Evolutionary conservation across 1,140 invertebrate species (phyloP).

Genomic region (Bombus vancouverensis): DNA sequence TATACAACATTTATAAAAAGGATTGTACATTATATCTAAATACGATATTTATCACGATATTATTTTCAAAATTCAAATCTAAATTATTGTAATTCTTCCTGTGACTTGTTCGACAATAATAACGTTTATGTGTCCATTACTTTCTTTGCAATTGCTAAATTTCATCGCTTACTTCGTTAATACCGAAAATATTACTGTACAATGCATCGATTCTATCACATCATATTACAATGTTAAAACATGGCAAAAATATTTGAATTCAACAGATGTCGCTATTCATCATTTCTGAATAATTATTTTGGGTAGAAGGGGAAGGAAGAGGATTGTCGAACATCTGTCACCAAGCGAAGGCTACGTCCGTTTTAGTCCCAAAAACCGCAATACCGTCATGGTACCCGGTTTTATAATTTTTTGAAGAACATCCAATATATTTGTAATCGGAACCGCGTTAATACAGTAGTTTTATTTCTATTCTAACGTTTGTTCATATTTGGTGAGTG

Average conservation of each 20-base stretch:
- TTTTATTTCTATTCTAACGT: slow-evolving; percentile 40
- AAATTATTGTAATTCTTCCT: background rate
- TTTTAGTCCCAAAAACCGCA: slow-evolving; percentile 62
- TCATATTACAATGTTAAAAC: background rate
- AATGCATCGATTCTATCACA: background rate
- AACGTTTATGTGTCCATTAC: background rate
- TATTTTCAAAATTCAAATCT: background rate
- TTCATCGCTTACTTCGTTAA: background rate
- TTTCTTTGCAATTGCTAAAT: background rate
- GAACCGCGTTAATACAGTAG: slow-evolving; percentile 23
- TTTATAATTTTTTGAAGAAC: slow-evolving; percentile 68
- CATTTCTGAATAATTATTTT: slow-evolving; percentile 58
- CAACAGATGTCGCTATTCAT: slow-evolving; percentile 45
- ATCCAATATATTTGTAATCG: slow-evolving; percentile 44
- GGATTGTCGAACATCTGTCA: slow-evolving; percentile 66
- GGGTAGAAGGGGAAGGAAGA: slow-evolving; percentile 51
- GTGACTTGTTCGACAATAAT: background rate
- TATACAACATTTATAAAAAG: background rate
- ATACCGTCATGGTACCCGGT: slow-evolving; percentile 75
- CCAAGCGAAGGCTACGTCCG: slow-evolving; percentile 56
- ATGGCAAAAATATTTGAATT: slow-evolving; percentile 13
- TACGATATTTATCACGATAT: background rate
- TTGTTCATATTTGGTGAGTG: slow-evolving; percentile 57
- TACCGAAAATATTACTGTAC: background rate
- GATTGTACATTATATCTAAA: background rate